Evolutionary conservation across 2,888 invertebrate species (phyloP), one percentile per base, ranked within the genome.

Genomic region (Coelogynopora nodosa): DNA sequence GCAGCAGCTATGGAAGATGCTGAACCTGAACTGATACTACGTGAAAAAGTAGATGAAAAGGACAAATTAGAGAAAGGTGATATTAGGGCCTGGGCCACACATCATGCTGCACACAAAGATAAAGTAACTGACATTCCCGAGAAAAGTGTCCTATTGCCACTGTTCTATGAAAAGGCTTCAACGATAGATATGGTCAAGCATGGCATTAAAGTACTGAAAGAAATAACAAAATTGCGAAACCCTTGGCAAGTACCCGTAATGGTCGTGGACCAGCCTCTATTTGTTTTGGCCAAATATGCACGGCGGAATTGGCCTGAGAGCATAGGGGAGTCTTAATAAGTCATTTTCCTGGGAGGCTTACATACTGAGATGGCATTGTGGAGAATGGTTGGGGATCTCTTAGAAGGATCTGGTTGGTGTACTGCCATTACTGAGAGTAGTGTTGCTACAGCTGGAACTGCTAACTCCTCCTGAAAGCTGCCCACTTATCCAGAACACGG

Each of bases 181-280:
- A 80, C 87, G 26, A 67, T 80, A 2, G 84, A 87, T 29, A 88
- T 84, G 87, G 30, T 88, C 13, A 88, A 88, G 84, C 74, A 74
- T 26, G 74, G 23, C 74, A 74, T 74, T 10, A 74, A 74, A 74
- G 74, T 74, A 74, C 23, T 74, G 74, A 74, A 74, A 74, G 74
- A 74, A 74, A 23, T 74, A 74, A 74, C 74, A 74, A n/a, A n/a
- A n/a, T 10, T 74, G 74, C 74, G 74, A 74, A 74, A 74, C 74
- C 27, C 74, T 74, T 10, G 74, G 27, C 74, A 74, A 23, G 74
- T 74, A 74, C 74, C 27, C 74, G 74, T 26, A n/a, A 23, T 74
- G 74, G 74, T 26, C 18, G 74, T 74, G 74, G 27, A 74, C 74
- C 74, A 74, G 74, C 49, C 49, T 49, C 49, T 74, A 10, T 74